phyloP scores from a whole-genome alignment of 2,797 vertebrate species.

The Molossus alvarezi region DNA sequence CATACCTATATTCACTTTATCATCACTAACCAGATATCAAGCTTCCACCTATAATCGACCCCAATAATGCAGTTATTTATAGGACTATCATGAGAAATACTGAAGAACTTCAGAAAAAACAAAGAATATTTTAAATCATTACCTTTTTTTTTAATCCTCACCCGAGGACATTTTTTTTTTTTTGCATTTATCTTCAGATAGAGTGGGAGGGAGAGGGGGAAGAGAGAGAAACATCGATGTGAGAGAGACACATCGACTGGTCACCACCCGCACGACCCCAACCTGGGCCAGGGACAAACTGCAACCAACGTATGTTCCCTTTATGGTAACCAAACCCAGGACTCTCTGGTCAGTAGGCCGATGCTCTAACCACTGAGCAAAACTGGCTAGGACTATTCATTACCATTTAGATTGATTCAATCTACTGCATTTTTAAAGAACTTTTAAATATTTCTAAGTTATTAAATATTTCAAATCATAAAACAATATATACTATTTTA shows the following conservation, averaged over 20 bases:
- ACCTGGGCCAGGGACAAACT: no score
- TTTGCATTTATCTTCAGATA: no score
- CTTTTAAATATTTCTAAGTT: constrained; percentile 62
- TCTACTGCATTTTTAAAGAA: not conserved
- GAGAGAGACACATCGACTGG: no score
- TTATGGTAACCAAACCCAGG: no score
- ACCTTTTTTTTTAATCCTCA: not conserved
- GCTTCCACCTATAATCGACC: constrained; percentile 33
- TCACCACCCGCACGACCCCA: no score
- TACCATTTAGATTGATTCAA: constrained; percentile 44
- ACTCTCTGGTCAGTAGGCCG: no score
- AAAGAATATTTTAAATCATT: not conserved
- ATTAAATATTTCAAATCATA: constrained; percentile 50
- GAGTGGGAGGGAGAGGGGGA: no score
- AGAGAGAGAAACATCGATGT: no score
- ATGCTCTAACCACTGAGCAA: no score
- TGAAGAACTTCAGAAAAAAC: constrained; percentile 26
- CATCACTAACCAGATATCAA: not conserved
- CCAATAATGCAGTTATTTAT: constrained; percentile 32
- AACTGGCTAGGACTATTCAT: not conserved
- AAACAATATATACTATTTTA: constrained; percentile 40
- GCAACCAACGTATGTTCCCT: no score
- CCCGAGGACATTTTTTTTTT: no score
- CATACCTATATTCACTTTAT: constrained; percentile 9
- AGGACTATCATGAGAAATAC: not conserved